These are phyloP conservation scores for Euphydryas editha DNA, from an alignment of 2,888 invertebrate species.

Conservation along the genomic window DNA sequence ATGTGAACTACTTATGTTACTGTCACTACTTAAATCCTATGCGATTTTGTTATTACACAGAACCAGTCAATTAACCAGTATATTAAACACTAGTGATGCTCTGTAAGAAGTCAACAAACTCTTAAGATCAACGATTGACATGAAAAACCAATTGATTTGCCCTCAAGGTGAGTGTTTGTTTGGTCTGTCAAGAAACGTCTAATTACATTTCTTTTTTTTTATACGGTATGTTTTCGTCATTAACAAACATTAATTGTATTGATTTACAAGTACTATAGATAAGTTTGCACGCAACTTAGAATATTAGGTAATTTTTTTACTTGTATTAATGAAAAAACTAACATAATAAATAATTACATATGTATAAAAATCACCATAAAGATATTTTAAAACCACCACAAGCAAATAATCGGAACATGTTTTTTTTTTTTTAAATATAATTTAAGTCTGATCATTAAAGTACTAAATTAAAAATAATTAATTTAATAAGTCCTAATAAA, in stretches of 20 bases:
- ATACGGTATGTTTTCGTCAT: too few species aligned
- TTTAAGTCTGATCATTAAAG: too few species aligned
- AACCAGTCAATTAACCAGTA: background rate
- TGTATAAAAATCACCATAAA: too few species aligned
- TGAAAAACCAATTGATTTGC: conserved; percentile 61
- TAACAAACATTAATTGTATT: background rate
- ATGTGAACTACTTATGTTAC: background rate
- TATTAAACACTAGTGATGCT: conserved; percentile 14
- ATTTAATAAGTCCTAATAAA: too few species aligned
- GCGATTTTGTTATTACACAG: background rate
- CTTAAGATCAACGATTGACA: conserved; percentile 52
- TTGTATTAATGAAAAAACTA: too few species aligned
- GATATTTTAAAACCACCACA: too few species aligned
- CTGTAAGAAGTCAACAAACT: conserved; percentile 49
- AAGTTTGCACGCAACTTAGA: too few species aligned
- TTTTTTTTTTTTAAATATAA: too few species aligned
- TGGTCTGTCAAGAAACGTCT: conserved; percentile 35
- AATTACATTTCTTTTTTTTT: conserved; percentile 26
- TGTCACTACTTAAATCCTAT: background rate
- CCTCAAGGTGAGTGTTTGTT: conserved; percentile 58
- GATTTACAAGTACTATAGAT: background rate
- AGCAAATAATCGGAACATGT: too few species aligned
- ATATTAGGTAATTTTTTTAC: too few species aligned
- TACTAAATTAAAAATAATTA: too few species aligned
- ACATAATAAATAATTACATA: too few species aligned